Conservation (phyloP, 2,797 vertebrate genomes). For the Naso thynnoides region DNA sequence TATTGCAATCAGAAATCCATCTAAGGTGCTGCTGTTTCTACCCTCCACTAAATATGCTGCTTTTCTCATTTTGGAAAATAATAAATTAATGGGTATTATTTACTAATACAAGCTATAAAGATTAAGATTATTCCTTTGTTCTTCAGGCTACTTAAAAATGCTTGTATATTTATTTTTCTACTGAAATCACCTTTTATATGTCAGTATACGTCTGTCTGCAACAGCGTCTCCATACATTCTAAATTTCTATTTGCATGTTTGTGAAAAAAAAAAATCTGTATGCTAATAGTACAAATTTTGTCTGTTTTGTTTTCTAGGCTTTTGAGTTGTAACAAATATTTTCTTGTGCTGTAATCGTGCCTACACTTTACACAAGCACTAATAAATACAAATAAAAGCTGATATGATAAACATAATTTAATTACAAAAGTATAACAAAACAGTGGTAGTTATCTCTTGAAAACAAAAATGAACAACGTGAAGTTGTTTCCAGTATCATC, state of each 20-base stretch:
- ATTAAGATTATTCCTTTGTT: conserved; percentile 45
- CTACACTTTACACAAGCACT: conserved; percentile 12
- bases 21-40: conserved; percentile 62
- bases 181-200: conserved; percentile 86
- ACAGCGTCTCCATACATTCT: conserved; percentile 59
- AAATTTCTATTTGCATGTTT: conserved; percentile 73
- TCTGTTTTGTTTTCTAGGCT: conserved; percentile 32
- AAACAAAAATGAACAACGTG: neutral
- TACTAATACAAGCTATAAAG: conserved; percentile 61
- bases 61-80: conserved; percentile 59
- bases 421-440: conserved; percentile 52
- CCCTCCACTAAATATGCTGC: conserved; percentile 70
- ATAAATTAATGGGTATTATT: conserved; percentile 67
- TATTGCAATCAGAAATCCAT: conserved; percentile 32
- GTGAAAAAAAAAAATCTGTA: conserved; percentile 53
- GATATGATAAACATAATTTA: conserved; percentile 71
- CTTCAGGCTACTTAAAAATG: conserved; percentile 41
- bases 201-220: conserved; percentile 80
- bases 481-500: conserved; percentile 15
- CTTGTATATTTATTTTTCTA: conserved; percentile 78
- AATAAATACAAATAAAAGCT: conserved; percentile 47
- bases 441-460: conserved; percentile 1
- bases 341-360: conserved; percentile 25
- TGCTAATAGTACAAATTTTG: conserved; percentile 16
- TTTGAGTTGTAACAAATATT: conserved; percentile 26